Base-by-base conservation (phyloP, 2,888 invertebrate species). In the Lacanobia oleracea region DNA sequence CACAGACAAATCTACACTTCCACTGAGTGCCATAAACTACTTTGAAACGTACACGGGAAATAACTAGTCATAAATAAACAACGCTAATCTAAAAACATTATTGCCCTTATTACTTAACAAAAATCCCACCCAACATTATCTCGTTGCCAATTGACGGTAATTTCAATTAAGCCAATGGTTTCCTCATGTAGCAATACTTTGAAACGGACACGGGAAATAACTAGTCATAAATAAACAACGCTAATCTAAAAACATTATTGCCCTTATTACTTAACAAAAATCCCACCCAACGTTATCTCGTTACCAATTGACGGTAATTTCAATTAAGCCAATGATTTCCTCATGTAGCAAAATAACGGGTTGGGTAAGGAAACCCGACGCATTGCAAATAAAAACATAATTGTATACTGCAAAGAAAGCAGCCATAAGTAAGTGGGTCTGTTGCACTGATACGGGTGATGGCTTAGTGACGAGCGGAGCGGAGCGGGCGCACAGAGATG, bases 401-500 rank as follows among this genome's bases (percentile, higher is more conserved):
- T 91, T 89, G 87, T 84, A 86, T 84, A 86, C 68, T 77, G 88
- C 88, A 90, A 92, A 91, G 93, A 93, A 93, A 93, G 92, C 91
- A 90, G 88, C 83, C 87, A 84, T 86, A 88, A 90, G 92, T 90
- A 89, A 91, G 88, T 88, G 86, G 90, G 88, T 86, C 87, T 89
- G 82, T 71, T 75, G 79, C 75, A 75, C 72, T 78, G 61, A 64
- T 87, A 77, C 84, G 75, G 84, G 56, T 67, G 61, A 0, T 65
- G 1, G 7, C 59, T 62, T 76, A 40, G 84, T 88, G 78, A 59
- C 4, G 51, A 61, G 76, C 67, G 75, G 54, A 61, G 76, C 67
- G 75, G 60, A 61, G 77, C 3, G 73, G 43, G 33, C 5, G 2
- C 16, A 4, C 10, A 10, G 8, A 27, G 10, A 53, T 33, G 59